phyloP scores from a whole-genome alignment of 2,113 vertebrate species.

The Tautogolabrus adspersus region DNA sequence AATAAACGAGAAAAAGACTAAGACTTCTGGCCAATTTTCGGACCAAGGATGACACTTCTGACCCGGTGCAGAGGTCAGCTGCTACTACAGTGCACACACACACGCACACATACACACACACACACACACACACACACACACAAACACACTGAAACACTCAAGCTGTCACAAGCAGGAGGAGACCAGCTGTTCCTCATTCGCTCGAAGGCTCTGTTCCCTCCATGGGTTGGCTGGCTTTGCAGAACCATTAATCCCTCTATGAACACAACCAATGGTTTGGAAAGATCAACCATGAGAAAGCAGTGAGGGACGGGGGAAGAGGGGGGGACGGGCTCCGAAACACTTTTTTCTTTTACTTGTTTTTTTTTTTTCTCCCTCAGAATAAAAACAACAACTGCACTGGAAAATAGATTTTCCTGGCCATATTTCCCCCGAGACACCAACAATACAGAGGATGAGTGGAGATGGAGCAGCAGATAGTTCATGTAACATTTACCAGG shows the following conservation, averaged over 20 bases:
- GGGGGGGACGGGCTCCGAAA: constrained; percentile 5
- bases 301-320: constrained; percentile 7
- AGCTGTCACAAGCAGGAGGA: constrained; percentile 68
- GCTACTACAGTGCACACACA: constrained; percentile 28
- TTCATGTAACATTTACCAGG: constrained; percentile 71
- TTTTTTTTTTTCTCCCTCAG: constrained; percentile 3
- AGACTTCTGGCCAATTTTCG: background rate
- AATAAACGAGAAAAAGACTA: background rate
- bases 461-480: constrained; percentile 69
- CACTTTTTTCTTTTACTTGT: constrained; percentile 50
- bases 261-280: constrained; percentile 68
- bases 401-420: constrained; percentile 66
- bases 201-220: constrained; percentile 62
- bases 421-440: constrained; percentile 64
- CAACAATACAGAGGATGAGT: constrained; percentile 57
- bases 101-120: constrained; percentile 2
- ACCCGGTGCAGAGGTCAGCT: constrained; percentile 56
- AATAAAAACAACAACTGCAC: constrained; percentile 33
- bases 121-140: constrained; percentile 51
- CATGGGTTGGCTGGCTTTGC: constrained; percentile 63
- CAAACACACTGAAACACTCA: constrained; percentile 43
- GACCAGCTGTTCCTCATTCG: constrained; percentile 77
- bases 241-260: constrained; percentile 74
- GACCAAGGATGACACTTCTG: constrained; percentile 19
- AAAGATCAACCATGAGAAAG: constrained; percentile 70